These are phyloP conservation scores for Eupithecia vulgata DNA, from an alignment of 2,888 invertebrate genomes.

Conservation along the genomic window DNA sequence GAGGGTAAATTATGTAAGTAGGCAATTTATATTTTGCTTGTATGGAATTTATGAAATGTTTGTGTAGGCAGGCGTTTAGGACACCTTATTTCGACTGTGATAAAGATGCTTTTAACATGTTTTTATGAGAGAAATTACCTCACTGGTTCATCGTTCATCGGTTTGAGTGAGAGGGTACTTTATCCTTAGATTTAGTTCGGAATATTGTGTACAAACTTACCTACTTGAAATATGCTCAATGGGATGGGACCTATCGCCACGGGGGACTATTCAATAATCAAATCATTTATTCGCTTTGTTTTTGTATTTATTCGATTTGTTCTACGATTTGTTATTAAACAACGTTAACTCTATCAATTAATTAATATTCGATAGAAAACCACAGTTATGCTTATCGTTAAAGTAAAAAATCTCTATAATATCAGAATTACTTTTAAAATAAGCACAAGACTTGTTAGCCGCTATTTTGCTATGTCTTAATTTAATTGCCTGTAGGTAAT, in stretches of 20 bases:
- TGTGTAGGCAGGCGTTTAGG: slow-evolving; percentile 4
- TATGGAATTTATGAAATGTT: slow-evolving; percentile 11
- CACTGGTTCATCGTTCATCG: background rate
- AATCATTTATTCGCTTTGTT: too few relatives aligned
- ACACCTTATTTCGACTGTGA: background rate
- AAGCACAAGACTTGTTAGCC: too few relatives aligned
- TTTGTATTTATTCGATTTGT: too few relatives aligned
- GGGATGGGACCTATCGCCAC: background rate
- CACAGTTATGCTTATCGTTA: too few relatives aligned
- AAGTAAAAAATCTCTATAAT: too few relatives aligned
- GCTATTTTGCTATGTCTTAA: too few relatives aligned
- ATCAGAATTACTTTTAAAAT: too few relatives aligned
- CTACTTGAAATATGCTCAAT: background rate
- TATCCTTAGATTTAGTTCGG: background rate
- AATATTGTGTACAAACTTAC: background rate
- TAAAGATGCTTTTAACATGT: slow-evolving; percentile 6
- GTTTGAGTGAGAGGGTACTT: background rate
- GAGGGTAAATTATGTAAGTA: slow-evolving; percentile 17
- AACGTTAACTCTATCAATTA: too few relatives aligned
- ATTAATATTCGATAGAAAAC: too few relatives aligned
- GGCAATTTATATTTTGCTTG: slow-evolving; percentile 14
- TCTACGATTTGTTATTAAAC: too few relatives aligned
- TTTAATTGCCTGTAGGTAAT: too few relatives aligned
- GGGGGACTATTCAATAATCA: background rate
- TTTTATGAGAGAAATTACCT: background rate